Evolutionary conservation across 2,888 invertebrate species (phyloP), one percentile per base, ranked within the genome.

Genomic region (Drosophila neutralis): DNA sequence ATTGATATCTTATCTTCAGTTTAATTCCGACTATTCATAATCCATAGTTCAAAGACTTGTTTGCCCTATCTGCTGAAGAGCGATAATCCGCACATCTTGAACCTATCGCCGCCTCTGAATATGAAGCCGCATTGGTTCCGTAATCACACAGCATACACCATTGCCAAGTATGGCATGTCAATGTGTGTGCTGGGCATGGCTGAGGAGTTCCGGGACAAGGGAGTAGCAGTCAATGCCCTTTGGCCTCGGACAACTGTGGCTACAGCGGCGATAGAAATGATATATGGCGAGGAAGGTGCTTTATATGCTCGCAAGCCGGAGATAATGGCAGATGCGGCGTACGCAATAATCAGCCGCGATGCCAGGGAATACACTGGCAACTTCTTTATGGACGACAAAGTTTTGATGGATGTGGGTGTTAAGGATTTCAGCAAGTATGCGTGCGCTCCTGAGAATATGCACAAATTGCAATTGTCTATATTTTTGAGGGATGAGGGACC

Each of bases 131-230:
- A 95, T 83, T 99, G 99, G 99, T 95, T 99, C 92, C 95, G 95
- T 66, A 94, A 96, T 89, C 97, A 98, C 93, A 96, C 98, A 51
- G 98, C 98, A 0, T 99, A 99, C 93, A 99, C 99, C 0, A 98
- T 99, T 95, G 98, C 99, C 0, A 99, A 99, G 92, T 99, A 98
- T 92, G 99, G 98, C 29, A 99, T 99, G 99, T 98, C 98, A 0
- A 97, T 99, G 98, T 99, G 98, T 93, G 98, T 97, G 2, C 94
- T 99, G n/a, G 99, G 99, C n/a, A 98, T 99, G 98, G 95, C 98
- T 18, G 97, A 97, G 81, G 99, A 99, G 93, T 97, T 98, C 90
- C 96, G 95, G 89, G 94, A 94, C 0, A 95, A 94, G 80, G 96
- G 96, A 68, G 96, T 99, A 72, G 98, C 96, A 33, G 98, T 99